phyloP scores from a whole-genome alignment of 2,888 invertebrate species.

The Yponomeuta malinellus region DNA sequence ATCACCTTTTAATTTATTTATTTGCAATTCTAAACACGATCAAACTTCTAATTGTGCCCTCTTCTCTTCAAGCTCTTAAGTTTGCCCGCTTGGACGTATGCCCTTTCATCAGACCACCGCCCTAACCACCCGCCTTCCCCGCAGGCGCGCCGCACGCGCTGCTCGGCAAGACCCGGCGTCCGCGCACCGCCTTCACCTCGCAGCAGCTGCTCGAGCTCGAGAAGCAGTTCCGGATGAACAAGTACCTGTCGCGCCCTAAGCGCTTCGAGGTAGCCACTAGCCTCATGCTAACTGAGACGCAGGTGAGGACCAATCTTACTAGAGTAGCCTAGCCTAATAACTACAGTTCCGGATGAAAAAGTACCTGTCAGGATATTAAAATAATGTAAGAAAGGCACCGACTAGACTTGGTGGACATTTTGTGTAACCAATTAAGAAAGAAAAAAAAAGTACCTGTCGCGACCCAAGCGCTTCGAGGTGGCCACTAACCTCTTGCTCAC shows the following conservation, averaged over 20 bases:
- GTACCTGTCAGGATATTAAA: constrained; percentile 83
- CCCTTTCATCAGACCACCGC: no score
- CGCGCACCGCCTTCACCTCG: constrained; percentile 97
- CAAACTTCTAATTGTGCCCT: no score
- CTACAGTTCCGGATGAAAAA: constrained; percentile 98
- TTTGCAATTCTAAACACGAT: no score
- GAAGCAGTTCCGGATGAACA: constrained; percentile 99
- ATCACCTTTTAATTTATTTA: no score
- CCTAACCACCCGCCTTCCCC: background rate
- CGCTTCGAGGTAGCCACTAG: constrained; percentile 99
- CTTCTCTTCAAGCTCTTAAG: no score
- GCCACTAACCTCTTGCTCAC: constrained; percentile 98
- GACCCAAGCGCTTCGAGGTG: constrained; percentile 98
- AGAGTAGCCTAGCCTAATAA: no score
- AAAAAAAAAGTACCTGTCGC: constrained; percentile 22
- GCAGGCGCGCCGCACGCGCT: constrained; percentile 81
- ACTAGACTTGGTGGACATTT: no score
- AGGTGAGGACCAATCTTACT: constrained; percentile 76
- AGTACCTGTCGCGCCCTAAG: constrained; percentile 98
- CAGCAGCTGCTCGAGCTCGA: constrained; percentile 98
- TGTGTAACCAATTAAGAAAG: no score
- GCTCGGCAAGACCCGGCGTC: constrained; percentile 78
- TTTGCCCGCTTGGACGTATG: no score
- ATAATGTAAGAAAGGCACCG: no score
- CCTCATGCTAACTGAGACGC: constrained; percentile 97